phyloP scores from a whole-genome alignment of 2,888 invertebrate species.

The Limnephilus auricula region DNA sequence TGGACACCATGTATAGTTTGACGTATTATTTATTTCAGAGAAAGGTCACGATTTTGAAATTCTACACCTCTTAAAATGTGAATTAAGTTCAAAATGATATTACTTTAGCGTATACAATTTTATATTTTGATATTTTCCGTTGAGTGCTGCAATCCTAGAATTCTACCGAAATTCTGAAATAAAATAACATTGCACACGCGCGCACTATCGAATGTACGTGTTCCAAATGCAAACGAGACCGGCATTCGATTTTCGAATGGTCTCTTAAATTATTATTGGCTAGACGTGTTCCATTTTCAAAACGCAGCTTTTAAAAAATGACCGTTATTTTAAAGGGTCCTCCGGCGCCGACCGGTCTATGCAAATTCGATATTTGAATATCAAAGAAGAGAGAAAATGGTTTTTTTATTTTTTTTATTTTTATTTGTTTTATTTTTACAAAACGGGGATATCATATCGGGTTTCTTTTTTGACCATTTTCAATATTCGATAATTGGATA shows the following conservation, averaged over 20 bases:
- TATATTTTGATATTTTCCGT: background rate
- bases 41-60: background rate
- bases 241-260: slow-evolving; percentile 35
- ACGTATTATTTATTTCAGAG: background rate
- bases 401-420: background rate
- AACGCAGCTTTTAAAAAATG: slow-evolving; percentile 10
- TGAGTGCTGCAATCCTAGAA: background rate
- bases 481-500: background rate
- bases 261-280: slow-evolving; percentile 14
- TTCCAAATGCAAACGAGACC: slow-evolving; percentile 35
- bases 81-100: background rate
- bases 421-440: background rate
- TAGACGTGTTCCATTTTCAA: slow-evolving; percentile 37
- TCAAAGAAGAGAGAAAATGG: background rate
- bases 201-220: slow-evolving; percentile 23
- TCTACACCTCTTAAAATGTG: background rate
- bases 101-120: background rate
- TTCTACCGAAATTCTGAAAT: background rate
- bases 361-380: slow-evolving; percentile 23
- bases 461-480: background rate
- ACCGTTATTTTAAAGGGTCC: background rate
- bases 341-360: slow-evolving; percentile 33
- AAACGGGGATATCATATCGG: background rate
- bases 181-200: background rate
- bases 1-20: too few relatives aligned